Percentiles rank a stretch among this genome's conserved stretches.
These are phyloP conservation scores for Vipera latastei DNA, from an alignment of 2,797 vertebrate species.

Conservation along the genomic window DNA sequence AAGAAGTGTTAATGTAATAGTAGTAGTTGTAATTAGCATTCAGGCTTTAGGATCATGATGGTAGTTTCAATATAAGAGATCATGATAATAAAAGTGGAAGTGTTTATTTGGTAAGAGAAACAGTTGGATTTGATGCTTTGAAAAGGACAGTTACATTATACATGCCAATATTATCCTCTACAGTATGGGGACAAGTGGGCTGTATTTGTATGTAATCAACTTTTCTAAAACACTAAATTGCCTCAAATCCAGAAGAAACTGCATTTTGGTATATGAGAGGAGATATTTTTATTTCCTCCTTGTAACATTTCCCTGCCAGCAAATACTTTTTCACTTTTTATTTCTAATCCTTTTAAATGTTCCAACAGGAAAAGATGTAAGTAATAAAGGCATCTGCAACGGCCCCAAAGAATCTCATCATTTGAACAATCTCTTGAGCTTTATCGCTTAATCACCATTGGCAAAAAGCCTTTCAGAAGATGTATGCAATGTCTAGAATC, in stretches of 20 bases:
- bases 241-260: conserved; percentile 21
- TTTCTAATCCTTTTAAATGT: conserved; percentile 13
- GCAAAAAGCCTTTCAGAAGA: neutral
- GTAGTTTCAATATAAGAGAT: conserved; percentile 13
- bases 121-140: neutral
- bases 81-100: conserved; percentile 21
- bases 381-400: conserved; percentile 4
- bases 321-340: conserved; percentile 1
- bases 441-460: conserved; percentile 7
- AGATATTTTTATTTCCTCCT: neutral
- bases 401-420: neutral
- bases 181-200: neutral
- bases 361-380: neutral
- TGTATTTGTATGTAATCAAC: neutral
- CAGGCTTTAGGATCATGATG: conserved; percentile 8
- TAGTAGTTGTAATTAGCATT: conserved; percentile 3
- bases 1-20: neutral
- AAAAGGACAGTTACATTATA: neutral
- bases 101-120: neutral
- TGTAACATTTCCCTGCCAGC: conserved; percentile 4
- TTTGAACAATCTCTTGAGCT: neutral
- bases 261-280: neutral
- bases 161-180: neutral
- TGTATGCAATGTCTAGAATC: neutral
- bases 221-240: conserved; percentile 44